Conservation (phyloP, 2,888 invertebrate genomes). For the Strigamia crassipes region DNA sequence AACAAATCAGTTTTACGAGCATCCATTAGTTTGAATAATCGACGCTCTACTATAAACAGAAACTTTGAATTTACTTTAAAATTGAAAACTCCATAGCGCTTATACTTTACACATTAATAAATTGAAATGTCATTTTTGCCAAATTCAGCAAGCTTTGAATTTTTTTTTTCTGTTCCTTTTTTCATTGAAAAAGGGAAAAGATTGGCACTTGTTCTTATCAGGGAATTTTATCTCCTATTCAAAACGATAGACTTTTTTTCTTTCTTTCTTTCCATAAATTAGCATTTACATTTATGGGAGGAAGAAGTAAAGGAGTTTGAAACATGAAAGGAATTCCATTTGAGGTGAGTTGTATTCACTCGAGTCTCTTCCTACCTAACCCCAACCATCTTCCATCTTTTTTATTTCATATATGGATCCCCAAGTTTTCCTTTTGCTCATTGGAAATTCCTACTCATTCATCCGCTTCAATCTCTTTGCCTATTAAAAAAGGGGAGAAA, state of each 20-base stretch:
- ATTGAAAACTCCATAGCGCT: no score
- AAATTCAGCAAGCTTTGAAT: no score
- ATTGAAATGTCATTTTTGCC: no score
- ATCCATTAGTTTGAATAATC: no score
- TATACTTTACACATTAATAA: no score
- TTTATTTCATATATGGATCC: constrained; percentile 1
- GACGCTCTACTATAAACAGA: no score
- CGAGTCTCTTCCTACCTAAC: neutral
- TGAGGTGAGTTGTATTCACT: constrained; percentile 37
- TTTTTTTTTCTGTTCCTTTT: no score
- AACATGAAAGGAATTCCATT: constrained; percentile 31
- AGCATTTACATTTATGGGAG: constrained; percentile 32
- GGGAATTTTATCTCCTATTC: neutral
- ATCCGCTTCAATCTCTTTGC: constrained; percentile 27
- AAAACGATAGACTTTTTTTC: constrained; percentile 2
- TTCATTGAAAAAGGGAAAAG: neutral
- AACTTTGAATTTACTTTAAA: no score
- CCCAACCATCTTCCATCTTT: constrained; percentile 7
- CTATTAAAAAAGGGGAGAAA: neutral
- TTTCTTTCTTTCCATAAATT: constrained; percentile 23
- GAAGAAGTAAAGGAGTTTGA: constrained; percentile 24
- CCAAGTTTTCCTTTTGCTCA: neutral
- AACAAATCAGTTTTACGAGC: no score
- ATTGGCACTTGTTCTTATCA: neutral
- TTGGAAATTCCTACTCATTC: constrained; percentile 7